phyloP scores from a whole-genome alignment of 2,797 vertebrate genomes.

The Acanthurus leucopareius region DNA sequence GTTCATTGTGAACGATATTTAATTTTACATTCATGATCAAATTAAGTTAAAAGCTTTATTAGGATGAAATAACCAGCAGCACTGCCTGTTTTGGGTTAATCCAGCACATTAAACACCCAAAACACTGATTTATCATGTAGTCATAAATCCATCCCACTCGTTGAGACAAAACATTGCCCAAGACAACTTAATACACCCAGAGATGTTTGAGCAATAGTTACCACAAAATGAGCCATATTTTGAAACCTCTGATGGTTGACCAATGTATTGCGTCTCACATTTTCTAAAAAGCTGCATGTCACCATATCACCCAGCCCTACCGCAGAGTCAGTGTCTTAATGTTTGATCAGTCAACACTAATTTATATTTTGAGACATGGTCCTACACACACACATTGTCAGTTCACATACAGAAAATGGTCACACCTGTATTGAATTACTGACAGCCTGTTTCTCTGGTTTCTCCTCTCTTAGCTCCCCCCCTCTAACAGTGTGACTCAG shows the following conservation, averaged over 20 bases:
- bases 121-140: not conserved
- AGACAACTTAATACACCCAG: not conserved
- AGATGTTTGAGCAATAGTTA: not conserved
- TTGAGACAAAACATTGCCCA: not conserved
- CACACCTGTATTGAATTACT: conserved; percentile 1
- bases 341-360: not conserved
- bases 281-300: not conserved
- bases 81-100: not conserved
- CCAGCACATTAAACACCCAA: conserved; percentile 5
- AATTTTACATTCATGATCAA: not conserved
- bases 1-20: not conserved
- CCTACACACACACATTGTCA: conserved; percentile 81
- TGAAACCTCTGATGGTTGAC: not conserved
- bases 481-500: not conserved
- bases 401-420: conserved; percentile 6
- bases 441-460: not conserved
- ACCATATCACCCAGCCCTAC: not conserved
- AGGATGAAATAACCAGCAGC: not conserved
- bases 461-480: not conserved
- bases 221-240: not conserved
- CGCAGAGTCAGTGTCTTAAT: not conserved
- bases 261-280: not conserved
- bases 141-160: not conserved
- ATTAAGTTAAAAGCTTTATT: not conserved
- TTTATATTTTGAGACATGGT: not conserved